Evolutionary conservation across 2,113 vertebrate genomes (phyloP).

Genomic region (Reinhardtius hippoglossoides): DNA sequence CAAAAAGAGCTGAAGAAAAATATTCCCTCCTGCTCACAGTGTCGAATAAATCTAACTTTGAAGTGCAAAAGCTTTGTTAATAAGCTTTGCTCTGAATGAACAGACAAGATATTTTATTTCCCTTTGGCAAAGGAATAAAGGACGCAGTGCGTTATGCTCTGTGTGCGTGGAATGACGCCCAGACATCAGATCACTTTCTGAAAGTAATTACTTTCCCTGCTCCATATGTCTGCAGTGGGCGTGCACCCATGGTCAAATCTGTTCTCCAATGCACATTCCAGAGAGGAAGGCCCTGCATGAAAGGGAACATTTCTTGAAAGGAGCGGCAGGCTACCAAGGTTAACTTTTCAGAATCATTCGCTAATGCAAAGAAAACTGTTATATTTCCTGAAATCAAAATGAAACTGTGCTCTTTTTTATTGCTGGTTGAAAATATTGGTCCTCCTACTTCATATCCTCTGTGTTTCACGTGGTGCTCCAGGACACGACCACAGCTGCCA

Average conservation of each 20-base stretch:
- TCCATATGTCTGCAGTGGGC: conserved; percentile 51
- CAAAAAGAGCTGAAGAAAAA: too few species aligned
- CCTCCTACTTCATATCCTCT: neutral
- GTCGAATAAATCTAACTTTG: conserved; percentile 36
- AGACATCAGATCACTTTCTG: conserved; percentile 52
- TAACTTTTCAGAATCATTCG: conserved; percentile 16
- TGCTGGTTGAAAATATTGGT: neutral
- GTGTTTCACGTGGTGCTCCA: neutral
- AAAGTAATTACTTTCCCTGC: conserved; percentile 47
- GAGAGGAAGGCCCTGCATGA: conserved; percentile 34
- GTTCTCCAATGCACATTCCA: conserved; percentile 55
- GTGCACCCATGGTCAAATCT: conserved; percentile 39
- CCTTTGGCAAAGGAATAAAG: conserved; percentile 40
- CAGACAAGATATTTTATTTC: conserved; percentile 11
- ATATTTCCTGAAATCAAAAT: too few species aligned
- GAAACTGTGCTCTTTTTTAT: neutral
- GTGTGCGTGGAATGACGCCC: conserved; percentile 26
- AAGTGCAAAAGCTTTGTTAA: conserved; percentile 34
- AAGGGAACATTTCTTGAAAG: conserved; percentile 8
- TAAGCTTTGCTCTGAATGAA: conserved; percentile 38
- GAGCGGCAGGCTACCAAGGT: neutral
- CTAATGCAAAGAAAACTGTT: too few species aligned
- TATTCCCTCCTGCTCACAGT: neutral
- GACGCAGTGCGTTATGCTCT: conserved; percentile 3
- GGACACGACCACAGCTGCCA: neutral